Base-by-base conservation (phyloP, 2,113 vertebrate species). In the Lonchura striata region DNA sequence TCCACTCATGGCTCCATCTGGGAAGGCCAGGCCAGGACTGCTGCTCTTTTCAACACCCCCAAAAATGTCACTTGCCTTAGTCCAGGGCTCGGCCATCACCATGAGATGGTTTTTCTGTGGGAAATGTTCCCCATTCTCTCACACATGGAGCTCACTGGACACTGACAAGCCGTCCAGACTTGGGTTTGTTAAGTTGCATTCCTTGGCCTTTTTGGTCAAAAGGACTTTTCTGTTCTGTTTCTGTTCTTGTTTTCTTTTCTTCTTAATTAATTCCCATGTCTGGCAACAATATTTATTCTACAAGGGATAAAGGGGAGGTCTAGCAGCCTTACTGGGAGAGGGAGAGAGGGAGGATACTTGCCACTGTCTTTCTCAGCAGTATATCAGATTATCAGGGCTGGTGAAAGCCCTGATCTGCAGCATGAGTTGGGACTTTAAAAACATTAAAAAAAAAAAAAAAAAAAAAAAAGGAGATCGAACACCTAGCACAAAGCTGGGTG, bases 181-280 rank as follows among this genome's bases (percentile, higher is more conserved):
- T 90, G 60, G 72, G 70, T 96, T 83, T 86, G 18, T 37, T 94
- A 11, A 4, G 15, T 88, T 88, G 81, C 82, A 90, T 96, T 93
- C 85, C 79, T 93, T 82, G 85, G 50, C 94, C 92, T 11, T 88
- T 97, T 90, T 35, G 86, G 90, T 66, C 92, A 74, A 82, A 87
- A 82, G 54, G 42, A 92, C 88, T 76, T 64, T 9, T 3, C 31
- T 49, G 33, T 30, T 35, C 52, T 15, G 2, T 71, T 63, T 53
- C 49, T 81, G 59, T 0, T 44, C 35, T 53, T 35, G 2, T 53
- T 60, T 30, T 44, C 3, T 41, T 39, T 33, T 41, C 10, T 46
- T 71, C 69, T 52, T 28, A 53, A 77, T 63, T 74, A 59, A 60
- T 59, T 84, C 35, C 49, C 7, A 18, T 16, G 53, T 86, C 69